Evolutionary conservation across 2,888 invertebrate genomes (phyloP), one percentile per base, ranked within the genome.

Genomic region (Scaptomyza parva): DNA sequence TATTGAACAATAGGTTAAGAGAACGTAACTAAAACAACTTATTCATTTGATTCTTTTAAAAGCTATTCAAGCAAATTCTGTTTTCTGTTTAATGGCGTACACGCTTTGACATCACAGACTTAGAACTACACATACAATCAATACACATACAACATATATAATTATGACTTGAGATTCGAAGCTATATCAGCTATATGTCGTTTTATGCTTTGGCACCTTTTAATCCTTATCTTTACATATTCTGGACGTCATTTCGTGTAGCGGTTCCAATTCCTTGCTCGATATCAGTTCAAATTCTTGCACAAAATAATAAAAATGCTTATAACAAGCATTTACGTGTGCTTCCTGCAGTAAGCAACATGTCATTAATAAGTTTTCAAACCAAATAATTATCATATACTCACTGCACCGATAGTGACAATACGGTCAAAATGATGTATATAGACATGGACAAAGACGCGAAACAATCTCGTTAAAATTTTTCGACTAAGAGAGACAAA

Each of bases 391-490:
- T 8, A 17, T 20, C 8, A 9, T 1, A 7, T 45, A 14, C 95
- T 94, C 93, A 97, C 97, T 33, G 97, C 97, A 78, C 97, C 96
- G 83, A 97, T 96, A 43, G 95, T 94, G 22, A 96, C 95, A 68
- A 98, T 94, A 83, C 96, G 94, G 90, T 98, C 97, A 91, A 98
- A 98, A 91, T 98, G 98, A 92, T 98, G 97, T 72, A 98, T 98
- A 90, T 98, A 98, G 41, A 97, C 97, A 91, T 98, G 97, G 1
- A 98, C 97, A 91, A 98, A 98, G 3, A 98, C 97, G 76, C 97
- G 93, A 92, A 97, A 97, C 41, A 98, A 92, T 50, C 97, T 93
- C 0, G 97, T 97, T 78, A 98, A 91, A 72, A 98, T 97, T 92
- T 98, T 98, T 83, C 96, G 95, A 89, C 97, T 96, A 12, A 95